Evolutionary conservation across 2,888 invertebrate species (phyloP).

Genomic region (Thera obeliscata): DNA sequence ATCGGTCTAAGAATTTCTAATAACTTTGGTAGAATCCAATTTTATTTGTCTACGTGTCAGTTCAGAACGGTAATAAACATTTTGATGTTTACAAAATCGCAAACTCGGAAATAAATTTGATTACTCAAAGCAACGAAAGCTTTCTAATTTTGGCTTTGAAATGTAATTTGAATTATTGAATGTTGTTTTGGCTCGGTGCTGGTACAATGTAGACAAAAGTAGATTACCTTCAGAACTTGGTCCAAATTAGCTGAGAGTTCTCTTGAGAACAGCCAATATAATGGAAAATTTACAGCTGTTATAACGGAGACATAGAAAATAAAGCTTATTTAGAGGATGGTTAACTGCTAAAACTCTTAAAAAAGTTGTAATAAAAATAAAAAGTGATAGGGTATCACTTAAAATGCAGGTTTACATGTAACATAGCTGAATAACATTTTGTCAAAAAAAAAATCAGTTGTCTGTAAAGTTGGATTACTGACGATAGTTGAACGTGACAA

Average conservation of each 20-base stretch:
- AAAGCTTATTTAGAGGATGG: too few relatives aligned
- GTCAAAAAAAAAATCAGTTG: too few relatives aligned
- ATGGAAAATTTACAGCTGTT: too few relatives aligned
- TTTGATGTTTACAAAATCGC: constrained; percentile 46
- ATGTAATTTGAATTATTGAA: constrained; percentile 27
- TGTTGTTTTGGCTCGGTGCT: constrained; percentile 12
- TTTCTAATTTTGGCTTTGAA: constrained; percentile 28
- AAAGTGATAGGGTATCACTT: too few relatives aligned
- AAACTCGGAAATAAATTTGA: constrained; percentile 41
- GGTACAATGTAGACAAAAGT: constrained; percentile 9
- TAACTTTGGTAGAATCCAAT: constrained; percentile 28
- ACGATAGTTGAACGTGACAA: too few relatives aligned
- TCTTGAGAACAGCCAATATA: not conserved
- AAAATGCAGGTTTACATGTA: too few relatives aligned
- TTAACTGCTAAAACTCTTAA: too few relatives aligned
- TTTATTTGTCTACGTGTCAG: constrained; percentile 36
- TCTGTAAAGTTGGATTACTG: too few relatives aligned
- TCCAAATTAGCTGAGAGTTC: not conserved
- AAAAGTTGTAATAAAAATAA: too few relatives aligned
- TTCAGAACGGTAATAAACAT: constrained; percentile 49
- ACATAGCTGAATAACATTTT: too few relatives aligned
- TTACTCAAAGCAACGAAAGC: constrained; percentile 36
- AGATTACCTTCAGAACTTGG: not conserved
- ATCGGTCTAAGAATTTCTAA: constrained; percentile 30
- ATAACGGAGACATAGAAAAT: too few relatives aligned